A percentile compares a stretch with the other conserved stretches of the same genome.
phyloP scores from a whole-genome alignment of 2,888 invertebrate genomes.

The Pachycephus smyrnensis region DNA sequence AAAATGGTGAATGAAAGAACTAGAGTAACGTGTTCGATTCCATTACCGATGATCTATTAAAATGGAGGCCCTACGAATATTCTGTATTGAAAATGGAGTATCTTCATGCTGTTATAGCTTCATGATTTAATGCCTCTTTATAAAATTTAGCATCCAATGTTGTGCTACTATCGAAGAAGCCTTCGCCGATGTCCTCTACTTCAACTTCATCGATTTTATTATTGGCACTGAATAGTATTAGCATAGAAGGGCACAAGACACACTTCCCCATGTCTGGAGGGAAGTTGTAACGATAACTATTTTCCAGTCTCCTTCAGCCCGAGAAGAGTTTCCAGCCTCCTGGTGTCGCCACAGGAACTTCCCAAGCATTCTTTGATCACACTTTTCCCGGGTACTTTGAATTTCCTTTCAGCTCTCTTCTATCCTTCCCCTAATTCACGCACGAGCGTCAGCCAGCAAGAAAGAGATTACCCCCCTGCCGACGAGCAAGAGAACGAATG shows the following conservation, averaged over 20 bases:
- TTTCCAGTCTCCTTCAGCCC: neutral
- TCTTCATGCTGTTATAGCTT: neutral
- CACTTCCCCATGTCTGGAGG: neutral
- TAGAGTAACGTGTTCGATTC: neutral
- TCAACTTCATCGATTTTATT: neutral
- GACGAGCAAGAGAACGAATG: neutral
- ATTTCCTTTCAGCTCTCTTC: neutral
- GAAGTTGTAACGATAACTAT: conserved; percentile 1
- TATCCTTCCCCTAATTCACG: neutral
- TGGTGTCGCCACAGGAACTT: neutral
- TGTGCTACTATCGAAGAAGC: neutral
- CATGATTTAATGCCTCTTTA: neutral
- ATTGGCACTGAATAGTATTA: neutral
- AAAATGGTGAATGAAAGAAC: neutral
- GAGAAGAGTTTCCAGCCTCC: neutral
- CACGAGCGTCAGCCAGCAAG: neutral
- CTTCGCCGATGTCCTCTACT: neutral
- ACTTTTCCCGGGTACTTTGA: neutral
- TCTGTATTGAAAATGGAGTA: neutral
- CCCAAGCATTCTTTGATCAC: neutral
- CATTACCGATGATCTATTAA: neutral
- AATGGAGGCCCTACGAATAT: neutral
- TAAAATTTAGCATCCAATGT: neutral
- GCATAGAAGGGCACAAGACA: neutral
- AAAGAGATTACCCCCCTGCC: neutral